Percentiles rank a stretch among this genome's conserved stretches.
Conservation (phyloP, 2,888 invertebrate genomes). For the Eudiplozoon nipponicum region DNA sequence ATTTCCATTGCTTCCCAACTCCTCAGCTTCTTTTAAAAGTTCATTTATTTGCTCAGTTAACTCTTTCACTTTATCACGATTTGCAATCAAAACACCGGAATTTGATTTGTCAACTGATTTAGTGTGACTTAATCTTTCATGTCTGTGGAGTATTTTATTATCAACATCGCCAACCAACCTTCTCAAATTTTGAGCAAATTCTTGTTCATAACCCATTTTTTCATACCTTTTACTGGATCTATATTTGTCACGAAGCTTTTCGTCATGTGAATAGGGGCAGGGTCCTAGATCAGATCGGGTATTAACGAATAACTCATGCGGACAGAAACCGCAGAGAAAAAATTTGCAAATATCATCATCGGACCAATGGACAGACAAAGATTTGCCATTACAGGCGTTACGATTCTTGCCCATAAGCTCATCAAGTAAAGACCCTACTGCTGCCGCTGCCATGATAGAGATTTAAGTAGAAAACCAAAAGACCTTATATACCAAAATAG, state of each 20-base stretch:
- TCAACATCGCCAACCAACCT: constrained; percentile 78
- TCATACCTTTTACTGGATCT: constrained; percentile 33
- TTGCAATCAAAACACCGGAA: constrained; percentile 25
- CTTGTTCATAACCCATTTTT: constrained; percentile 65
- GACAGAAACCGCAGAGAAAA: constrained; percentile 78
- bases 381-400: constrained; percentile 48
- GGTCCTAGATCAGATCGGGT: constrained; percentile 69
- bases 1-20: constrained; percentile 66
- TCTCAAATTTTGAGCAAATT: constrained; percentile 62
- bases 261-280: constrained; percentile 73
- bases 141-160: constrained; percentile 57
- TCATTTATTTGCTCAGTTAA: constrained; percentile 58
- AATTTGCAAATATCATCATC: constrained; percentile 54
- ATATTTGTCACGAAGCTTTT: constrained; percentile 49
- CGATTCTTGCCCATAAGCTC: constrained; percentile 87
- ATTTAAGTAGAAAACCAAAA: no score
- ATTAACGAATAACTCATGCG: constrained; percentile 83
- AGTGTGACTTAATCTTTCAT: constrained; percentile 38
- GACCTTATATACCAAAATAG: no score
- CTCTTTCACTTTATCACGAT: constrained; percentile 51
- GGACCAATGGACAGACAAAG: constrained; percentile 5
- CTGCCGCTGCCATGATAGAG: constrained; percentile 52
- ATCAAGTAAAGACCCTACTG: constrained; percentile 64
- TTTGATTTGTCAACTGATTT: not conserved
- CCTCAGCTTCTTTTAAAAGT: constrained; percentile 54